A percentile compares a stretch with the other conserved stretches of the same genome.
Conservation (phyloP, 1,140 invertebrate genomes). For the Hyles euphorbiae region DNA sequence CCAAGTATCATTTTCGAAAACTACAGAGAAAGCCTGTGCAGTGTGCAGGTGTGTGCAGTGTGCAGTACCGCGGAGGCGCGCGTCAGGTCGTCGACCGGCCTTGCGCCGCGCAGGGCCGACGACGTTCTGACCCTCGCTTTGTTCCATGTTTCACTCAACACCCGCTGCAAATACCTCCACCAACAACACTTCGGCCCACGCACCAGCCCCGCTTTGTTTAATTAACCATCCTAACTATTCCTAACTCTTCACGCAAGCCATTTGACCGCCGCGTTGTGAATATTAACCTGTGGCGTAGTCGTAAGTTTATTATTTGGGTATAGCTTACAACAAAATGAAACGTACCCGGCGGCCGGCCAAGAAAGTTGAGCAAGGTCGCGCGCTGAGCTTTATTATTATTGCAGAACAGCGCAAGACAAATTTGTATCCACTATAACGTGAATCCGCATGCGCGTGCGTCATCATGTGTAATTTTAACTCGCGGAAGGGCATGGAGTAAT, state of each 20-base stretch:
- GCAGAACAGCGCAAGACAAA: constrained; percentile 61
- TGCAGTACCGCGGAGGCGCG: constrained; percentile 41
- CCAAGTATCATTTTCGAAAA: constrained; percentile 11
- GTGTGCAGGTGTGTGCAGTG: constrained; percentile 4
- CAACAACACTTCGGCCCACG: constrained; percentile 26
- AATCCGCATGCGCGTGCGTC: constrained; percentile 60
- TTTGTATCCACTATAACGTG: constrained; percentile 49
- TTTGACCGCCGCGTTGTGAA: not conserved
- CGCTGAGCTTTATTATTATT: constrained; percentile 58
- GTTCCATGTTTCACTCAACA: constrained; percentile 37
- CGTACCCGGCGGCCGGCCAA: constrained; percentile 40
- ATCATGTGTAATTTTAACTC: constrained; percentile 60
- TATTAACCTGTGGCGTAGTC: not conserved
- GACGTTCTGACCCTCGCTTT: constrained; percentile 57
- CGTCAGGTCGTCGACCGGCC: constrained; percentile 66
- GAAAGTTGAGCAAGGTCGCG: constrained; percentile 65
- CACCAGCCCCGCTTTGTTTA: constrained; percentile 8
- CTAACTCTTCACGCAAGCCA: not conserved
- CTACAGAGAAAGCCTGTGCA: constrained; percentile 26
- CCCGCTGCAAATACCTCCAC: constrained; percentile 24
- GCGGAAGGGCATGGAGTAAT: constrained; percentile 59
- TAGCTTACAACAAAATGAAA: constrained; percentile 1
- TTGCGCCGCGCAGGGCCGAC: constrained; percentile 60
- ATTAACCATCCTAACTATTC: not conserved
- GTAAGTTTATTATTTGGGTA: not conserved